Evolutionary conservation across 2,797 vertebrate genomes (phyloP), one percentile per base, ranked within the genome.

Genomic region (Spea hammondii): DNA sequence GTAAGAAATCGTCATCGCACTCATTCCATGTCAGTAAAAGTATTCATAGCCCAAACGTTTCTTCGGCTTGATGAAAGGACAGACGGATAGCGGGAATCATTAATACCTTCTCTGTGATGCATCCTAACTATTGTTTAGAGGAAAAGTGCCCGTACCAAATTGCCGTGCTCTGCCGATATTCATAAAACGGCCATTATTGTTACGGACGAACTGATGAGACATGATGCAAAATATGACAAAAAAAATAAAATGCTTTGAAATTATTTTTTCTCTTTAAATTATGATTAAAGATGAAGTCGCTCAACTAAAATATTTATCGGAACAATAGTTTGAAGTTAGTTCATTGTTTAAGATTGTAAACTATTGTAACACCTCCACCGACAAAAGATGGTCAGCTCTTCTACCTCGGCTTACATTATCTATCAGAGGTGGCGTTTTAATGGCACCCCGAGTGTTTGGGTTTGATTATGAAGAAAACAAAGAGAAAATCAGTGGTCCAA

Each of bases 141-240:
- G 32, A 6, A 78, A n/a, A 13, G 17, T 57, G 49, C 4, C 4
- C 13, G 4, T 8, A 62, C 12, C 73, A 13, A n/a, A 59, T 54
- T 67, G 53, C 55, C 32, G 32, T 59, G 66, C 47, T 72, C n/a
- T 48, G 10, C 1, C 70, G 47, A 72, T 49, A 73, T 10, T 9
- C 54, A 46, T 10, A 68, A 55, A 4, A 68, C 12, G 12, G 69
- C 11, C 66, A 66, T 53, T 17, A 12, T 49, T 4, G 11, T 46
- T 59, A 48, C 47, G 9, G 70, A 5, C 45, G 46, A 73, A 5
- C 12, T 79, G 64, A 73, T 73, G 64, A 62, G 45, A 68, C 13
- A 68, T 69, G 49, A 53, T 69, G 9, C 14, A 14, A 68, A 74
- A 68, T 45, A 67, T 44, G 57, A 60, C 65, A 46, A 73, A 48